Conservation (phyloP, 2,797 vertebrate genomes). For the Lagocephalus sceleratus region DNA sequence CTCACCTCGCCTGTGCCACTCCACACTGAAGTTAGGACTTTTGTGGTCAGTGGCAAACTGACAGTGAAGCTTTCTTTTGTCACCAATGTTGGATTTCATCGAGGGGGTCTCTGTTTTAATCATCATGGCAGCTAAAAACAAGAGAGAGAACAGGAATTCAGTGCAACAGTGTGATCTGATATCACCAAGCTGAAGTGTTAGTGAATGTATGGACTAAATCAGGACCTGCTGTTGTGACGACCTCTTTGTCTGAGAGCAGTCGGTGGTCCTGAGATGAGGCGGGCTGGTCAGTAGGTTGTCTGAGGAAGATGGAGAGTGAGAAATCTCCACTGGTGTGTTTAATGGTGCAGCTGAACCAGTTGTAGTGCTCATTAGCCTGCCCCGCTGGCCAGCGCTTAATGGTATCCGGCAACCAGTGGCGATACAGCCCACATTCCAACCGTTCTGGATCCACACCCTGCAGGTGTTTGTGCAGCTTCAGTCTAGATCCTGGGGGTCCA, state of each 20-base stretch:
- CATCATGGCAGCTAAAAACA: constrained; percentile 65
- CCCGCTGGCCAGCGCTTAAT: constrained; percentile 70
- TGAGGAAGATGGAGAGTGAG: constrained; percentile 60
- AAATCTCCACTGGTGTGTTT: constrained; percentile 59
- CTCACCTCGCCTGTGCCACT: constrained; percentile 66
- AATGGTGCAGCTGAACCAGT: constrained; percentile 72
- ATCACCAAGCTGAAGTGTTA: background rate
- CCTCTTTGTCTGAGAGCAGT: constrained; percentile 43
- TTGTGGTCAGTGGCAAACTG: constrained; percentile 73
- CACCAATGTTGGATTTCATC: constrained; percentile 54
- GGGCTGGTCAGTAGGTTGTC: constrained; percentile 50
- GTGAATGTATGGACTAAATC: background rate
- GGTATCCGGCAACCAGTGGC: constrained; percentile 64
- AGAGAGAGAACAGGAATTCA: constrained; percentile 6
- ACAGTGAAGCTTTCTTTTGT: constrained; percentile 69
- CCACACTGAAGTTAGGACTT: constrained; percentile 37
- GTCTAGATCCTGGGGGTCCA: constrained; percentile 55
- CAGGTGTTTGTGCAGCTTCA: constrained; percentile 61
- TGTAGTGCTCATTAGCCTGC: constrained; percentile 42
- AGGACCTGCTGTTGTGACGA: constrained; percentile 62
- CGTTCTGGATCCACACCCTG: constrained; percentile 32
- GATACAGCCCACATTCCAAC: constrained; percentile 70
- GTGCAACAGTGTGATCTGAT: background rate
- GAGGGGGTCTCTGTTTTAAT: constrained; percentile 63
- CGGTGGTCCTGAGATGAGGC: constrained; percentile 42